These are phyloP conservation scores for Aporrectodea caliginosa DNA, from an alignment of 1,140 invertebrate species.

Conservation along the genomic window DNA sequence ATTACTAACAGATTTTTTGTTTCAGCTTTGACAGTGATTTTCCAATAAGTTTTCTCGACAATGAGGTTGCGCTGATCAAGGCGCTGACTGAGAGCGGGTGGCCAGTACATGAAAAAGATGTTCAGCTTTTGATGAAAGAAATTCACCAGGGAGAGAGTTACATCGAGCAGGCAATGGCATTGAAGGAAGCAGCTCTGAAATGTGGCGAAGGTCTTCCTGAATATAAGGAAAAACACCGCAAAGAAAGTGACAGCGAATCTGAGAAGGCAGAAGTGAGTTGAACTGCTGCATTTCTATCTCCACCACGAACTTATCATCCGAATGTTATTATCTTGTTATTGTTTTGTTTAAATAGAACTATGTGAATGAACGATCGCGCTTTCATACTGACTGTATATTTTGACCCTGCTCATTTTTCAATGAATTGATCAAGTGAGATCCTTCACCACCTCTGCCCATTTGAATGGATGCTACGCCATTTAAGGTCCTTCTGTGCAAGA, in stretches of 20 bases:
- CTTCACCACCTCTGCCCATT: too few species aligned
- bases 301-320: too few species aligned
- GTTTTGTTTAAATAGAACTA: too few species aligned
- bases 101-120: constrained; percentile 66
- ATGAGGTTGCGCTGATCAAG: constrained; percentile 37
- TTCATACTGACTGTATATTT: too few species aligned
- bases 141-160: constrained; percentile 41
- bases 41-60: constrained; percentile 40
- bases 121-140: constrained; percentile 58
- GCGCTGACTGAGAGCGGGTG: constrained; percentile 57
- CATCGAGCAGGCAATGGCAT: constrained; percentile 42
- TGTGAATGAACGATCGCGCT: too few species aligned
- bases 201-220: background rate
- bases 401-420: too few species aligned
- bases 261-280: background rate
- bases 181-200: constrained; percentile 30
- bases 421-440: too few species aligned
- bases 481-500: too few species aligned
- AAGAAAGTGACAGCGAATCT: constrained; percentile 10
- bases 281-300: too few species aligned
- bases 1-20: constrained; percentile 8
- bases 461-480: too few species aligned
- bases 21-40: constrained; percentile 36
- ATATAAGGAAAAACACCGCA: background rate
- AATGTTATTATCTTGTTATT: too few species aligned